phyloP scores from a whole-genome alignment of 2,888 invertebrate genomes.

The Deilephila porcellus region DNA sequence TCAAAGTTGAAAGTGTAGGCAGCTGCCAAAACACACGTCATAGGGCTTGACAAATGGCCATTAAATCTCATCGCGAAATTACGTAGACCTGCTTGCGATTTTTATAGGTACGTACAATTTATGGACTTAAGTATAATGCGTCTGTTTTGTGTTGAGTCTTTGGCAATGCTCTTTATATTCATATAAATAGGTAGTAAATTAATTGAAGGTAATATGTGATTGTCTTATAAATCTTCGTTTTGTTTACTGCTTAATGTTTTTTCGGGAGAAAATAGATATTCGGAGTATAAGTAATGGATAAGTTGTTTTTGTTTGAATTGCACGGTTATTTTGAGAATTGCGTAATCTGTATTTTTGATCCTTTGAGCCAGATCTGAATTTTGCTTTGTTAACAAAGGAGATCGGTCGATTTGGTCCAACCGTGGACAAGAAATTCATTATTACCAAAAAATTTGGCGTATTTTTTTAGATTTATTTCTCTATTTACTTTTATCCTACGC shows the following conservation, averaged over 20 bases:
- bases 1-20: slow-evolving; percentile 39
- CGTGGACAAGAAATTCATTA: too few species aligned
- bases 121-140: neutral
- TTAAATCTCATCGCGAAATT: slow-evolving; percentile 28
- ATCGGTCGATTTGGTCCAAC: too few species aligned
- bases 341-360: neutral
- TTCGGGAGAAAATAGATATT: neutral
- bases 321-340: too few species aligned
- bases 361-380: neutral
- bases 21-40: slow-evolving; percentile 47
- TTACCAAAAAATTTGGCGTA: too few species aligned
- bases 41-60: slow-evolving; percentile 40
- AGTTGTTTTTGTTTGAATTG: neutral
- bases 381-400: too few species aligned
- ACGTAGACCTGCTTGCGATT: neutral
- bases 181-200: neutral
- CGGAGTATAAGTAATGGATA: neutral
- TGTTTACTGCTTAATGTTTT: neutral
- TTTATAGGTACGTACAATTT: neutral
- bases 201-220: neutral
- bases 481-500: too few species aligned
- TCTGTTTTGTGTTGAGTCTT: neutral
- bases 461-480: too few species aligned
- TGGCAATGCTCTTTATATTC: neutral
- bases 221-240: neutral